Base-by-base conservation (phyloP, 2,797 vertebrate species). In the Apogon hyalosoma region DNA sequence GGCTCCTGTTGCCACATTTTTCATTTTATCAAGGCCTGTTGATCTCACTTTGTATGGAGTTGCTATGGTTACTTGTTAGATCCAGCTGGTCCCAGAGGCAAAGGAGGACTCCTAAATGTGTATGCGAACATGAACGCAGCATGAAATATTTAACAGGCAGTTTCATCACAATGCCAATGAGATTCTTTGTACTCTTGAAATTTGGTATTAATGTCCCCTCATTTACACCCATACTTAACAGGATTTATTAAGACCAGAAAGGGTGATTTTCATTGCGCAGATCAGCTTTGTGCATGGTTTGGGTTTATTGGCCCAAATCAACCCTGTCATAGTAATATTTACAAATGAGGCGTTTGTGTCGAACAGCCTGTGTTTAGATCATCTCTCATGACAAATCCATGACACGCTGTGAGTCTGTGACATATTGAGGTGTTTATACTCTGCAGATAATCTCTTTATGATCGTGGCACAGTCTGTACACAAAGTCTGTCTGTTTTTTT, bases 31-130 rank as follows among this genome's bases (percentile, higher is more conserved):
- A 74, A 79, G 73, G 60, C 33, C 57, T 53, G 72, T 67, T 54
- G 80, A 80, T 83, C 80, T 87, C 75, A 73, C 85, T 87, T 89
- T 85, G 69, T 84, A 69, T 76, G 56, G 73, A 51, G 91, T 93
- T 91, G 90, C 90, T 75, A 92, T 92, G 90, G 92, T 89, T 86
- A 93, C 91, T 54, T 64, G 84, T 83, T 79, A 65, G 82, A 87
- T 84, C 75, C 83, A 83, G 81, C 77, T 66, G 72, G 79, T 76
- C 85, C 90, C 86, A 75, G 81, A 85, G 84, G 87, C 71, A 74
- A 75, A 63, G 65, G 41, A 59, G 28, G 60, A 73, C 42, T 82
- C 79, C 78, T 85, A 73, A 86, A 81, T 75, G 83, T 86, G 84
- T 69, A 65, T 58, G 53, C 6, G 50, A 86, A 79, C 72, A 76